Conservation (phyloP, 1,140 invertebrate genomes). For the Drosophila quadrilineata region DNA sequence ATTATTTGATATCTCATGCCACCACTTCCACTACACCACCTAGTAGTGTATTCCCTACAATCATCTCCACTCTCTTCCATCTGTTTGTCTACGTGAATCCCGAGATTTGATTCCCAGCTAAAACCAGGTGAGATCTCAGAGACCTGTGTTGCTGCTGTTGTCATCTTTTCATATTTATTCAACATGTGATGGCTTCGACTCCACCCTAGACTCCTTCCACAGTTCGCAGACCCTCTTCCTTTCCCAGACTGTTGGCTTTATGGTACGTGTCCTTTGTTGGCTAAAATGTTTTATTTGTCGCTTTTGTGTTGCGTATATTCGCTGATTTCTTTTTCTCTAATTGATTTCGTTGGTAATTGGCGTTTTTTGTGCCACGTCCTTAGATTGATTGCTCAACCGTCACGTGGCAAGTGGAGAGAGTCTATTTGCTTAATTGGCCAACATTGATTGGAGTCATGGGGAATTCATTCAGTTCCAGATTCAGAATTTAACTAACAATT, state of each 20-base stretch:
- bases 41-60: background rate
- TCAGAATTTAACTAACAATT: background rate
- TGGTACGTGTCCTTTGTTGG: conserved; percentile 43
- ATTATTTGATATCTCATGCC: conserved; percentile 52
- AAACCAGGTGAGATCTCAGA: background rate
- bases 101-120: conserved; percentile 38
- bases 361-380: background rate
- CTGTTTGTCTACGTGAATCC: conserved; percentile 35
- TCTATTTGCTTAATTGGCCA: conserved; percentile 13
- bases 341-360: conserved; percentile 42
- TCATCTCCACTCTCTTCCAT: background rate
- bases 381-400: too few species aligned
- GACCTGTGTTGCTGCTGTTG: conserved; percentile 11
- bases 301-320: conserved; percentile 1
- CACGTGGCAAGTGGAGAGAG: too few species aligned
- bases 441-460: conserved; percentile 14
- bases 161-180: conserved; percentile 46
- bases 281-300: conserved; percentile 20
- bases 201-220: background rate
- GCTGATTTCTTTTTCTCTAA: conserved; percentile 38
- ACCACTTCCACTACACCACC: background rate
- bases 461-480: too few species aligned
- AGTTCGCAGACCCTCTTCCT: background rate
- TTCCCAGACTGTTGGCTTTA: conserved; percentile 11
- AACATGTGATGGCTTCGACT: conserved; percentile 19